These are phyloP conservation scores for Neomorphus geoffroyi DNA, from an alignment of 2,797 vertebrate genomes.

Conservation along the genomic window DNA sequence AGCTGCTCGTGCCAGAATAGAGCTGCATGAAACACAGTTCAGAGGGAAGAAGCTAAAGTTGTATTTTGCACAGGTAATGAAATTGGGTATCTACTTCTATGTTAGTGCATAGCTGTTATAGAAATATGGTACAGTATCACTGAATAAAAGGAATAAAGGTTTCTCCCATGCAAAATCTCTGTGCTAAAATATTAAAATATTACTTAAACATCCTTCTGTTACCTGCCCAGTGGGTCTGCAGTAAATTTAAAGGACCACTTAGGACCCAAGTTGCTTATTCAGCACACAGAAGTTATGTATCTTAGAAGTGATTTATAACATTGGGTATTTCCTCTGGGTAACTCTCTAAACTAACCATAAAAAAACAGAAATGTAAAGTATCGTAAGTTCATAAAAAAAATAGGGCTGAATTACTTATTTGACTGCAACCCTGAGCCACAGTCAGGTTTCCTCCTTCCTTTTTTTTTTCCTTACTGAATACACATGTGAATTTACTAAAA, in stretches of 20 bases:
- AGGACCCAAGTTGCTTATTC: neutral
- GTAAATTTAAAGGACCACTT: neutral
- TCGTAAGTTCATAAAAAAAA: neutral
- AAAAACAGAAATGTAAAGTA: neutral
- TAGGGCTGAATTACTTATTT: neutral
- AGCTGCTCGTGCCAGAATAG: constrained; percentile 86
- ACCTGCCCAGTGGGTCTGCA: neutral
- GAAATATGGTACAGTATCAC: neutral
- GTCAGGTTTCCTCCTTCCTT: neutral
- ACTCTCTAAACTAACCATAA: neutral
- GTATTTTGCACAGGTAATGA: constrained; percentile 86
- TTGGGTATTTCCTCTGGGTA: neutral
- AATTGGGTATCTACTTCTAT: neutral
- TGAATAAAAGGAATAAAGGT: neutral
- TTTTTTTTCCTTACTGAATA: neutral
- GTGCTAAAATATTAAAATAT: neutral
- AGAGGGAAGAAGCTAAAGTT: constrained; percentile 88
- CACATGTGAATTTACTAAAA: neutral
- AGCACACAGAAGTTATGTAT: neutral
- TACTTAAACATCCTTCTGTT: neutral
- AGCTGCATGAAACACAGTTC: constrained; percentile 89
- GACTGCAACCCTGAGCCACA: neutral
- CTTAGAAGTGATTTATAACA: neutral
- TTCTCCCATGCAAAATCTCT: neutral
- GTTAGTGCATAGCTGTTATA: neutral